Percentiles rank a stretch among this genome's conserved stretches.
Conservation (phyloP, 2,113 vertebrate species). For the Podarcis muralis region DNA sequence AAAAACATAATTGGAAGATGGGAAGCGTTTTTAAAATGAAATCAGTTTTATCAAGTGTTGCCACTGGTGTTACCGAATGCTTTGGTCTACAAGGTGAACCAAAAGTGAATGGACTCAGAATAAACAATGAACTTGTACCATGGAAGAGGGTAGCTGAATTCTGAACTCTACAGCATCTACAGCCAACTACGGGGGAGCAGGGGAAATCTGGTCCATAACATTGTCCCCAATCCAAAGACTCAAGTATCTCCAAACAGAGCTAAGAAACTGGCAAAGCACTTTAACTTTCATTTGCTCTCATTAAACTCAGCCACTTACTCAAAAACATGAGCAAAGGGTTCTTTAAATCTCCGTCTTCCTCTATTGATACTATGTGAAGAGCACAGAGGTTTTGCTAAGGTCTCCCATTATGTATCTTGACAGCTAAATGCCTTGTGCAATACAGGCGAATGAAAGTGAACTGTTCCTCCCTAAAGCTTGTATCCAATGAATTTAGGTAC, state of each 20-base stretch:
- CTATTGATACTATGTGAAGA: not conserved
- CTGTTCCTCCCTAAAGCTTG: not conserved
- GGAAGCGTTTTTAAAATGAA: slow-evolving; percentile 33
- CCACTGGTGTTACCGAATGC: not conserved
- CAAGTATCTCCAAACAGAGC: not conserved
- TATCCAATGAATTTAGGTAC: not conserved
- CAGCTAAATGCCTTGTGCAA: not conserved
- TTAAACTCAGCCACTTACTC: not conserved
- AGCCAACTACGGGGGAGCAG: not conserved
- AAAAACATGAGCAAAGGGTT: not conserved
- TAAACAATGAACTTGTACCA: not conserved
- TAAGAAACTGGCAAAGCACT: not conserved
- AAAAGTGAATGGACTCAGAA: not conserved
- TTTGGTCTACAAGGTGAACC: not conserved
- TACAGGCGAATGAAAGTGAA: not conserved
- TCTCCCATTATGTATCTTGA: not conserved
- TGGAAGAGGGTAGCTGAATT: not conserved
- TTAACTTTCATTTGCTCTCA: not conserved
- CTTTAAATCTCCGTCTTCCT: not conserved
- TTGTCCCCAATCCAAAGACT: not conserved
- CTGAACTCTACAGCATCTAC: not conserved
- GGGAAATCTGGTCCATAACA: not conserved
- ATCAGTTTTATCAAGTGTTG: not conserved
- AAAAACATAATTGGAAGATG: slow-evolving; percentile 7
- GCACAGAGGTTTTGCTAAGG: not conserved